A percentile compares a stretch with the other conserved stretches of the same genome.
Evolutionary conservation across 2,113 vertebrate genomes (phyloP).

Genomic region (Phocoena sinus): DNA sequence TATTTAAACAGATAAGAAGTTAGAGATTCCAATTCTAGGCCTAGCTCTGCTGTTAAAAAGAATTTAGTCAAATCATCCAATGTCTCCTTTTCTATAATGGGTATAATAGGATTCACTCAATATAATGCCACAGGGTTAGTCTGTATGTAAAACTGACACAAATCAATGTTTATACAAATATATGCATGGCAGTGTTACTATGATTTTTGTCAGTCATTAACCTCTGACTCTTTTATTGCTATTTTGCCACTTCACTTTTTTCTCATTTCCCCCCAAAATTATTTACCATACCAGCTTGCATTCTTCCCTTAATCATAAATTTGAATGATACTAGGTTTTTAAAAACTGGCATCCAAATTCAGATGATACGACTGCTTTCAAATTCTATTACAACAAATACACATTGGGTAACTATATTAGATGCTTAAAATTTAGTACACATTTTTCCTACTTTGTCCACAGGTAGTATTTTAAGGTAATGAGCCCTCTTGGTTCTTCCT

Average conservation of each 20-base stretch:
- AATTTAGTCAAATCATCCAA: background rate
- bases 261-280: background rate
- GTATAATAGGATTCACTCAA: background rate
- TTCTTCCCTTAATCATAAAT: background rate
- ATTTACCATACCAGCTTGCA: background rate
- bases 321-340: background rate
- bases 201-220: background rate
- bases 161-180: background rate
- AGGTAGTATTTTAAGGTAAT: background rate
- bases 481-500: constrained; percentile 28
- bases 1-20: background rate
- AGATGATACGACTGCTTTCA: background rate
- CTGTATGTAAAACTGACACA: background rate
- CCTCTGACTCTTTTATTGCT: background rate
- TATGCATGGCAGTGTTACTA: background rate
- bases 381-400: background rate
- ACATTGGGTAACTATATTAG: background rate
- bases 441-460: background rate
- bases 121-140: background rate
- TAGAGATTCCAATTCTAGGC: background rate
- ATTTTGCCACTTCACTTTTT: background rate
- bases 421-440: background rate
- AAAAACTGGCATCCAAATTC: background rate
- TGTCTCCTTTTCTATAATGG: background rate
- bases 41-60: background rate